These are phyloP conservation scores for Agonopterix heracliana DNA, from an alignment of 2,888 invertebrate genomes.

Conservation along the genomic window DNA sequence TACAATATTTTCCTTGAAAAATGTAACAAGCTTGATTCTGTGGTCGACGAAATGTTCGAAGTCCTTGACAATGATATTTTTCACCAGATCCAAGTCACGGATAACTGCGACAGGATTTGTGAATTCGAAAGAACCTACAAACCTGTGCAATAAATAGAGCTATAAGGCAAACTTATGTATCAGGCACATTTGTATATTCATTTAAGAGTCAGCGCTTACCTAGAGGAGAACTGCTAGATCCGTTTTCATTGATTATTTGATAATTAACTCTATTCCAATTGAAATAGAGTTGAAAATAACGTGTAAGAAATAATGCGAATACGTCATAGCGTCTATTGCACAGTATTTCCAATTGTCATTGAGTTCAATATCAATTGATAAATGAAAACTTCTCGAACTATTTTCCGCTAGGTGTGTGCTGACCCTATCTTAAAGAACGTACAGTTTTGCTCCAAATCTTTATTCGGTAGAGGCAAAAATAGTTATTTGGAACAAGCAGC, in stretches of 20 bases:
- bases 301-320: too few relatives aligned
- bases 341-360: too few relatives aligned
- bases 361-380: too few relatives aligned
- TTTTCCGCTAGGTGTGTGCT: too few relatives aligned
- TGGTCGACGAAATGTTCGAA: constrained; percentile 74
- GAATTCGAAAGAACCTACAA: constrained; percentile 64
- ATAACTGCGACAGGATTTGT: constrained; percentile 47
- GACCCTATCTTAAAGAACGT: too few relatives aligned
- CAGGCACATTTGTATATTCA: not conserved
- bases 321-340: too few relatives aligned
- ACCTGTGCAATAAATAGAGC: constrained; percentile 47
- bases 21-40: constrained; percentile 47
- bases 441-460: not conserved
- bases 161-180: not conserved
- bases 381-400: too few relatives aligned
- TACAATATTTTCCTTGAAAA: constrained; percentile 70
- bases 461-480: too few relatives aligned
- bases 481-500: too few relatives aligned
- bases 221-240: not conserved
- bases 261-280: too few relatives aligned
- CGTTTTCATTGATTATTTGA: too few relatives aligned
- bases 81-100: constrained; percentile 67
- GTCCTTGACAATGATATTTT: constrained; percentile 68
- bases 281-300: too few relatives aligned
- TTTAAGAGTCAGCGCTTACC: not conserved